A percentile compares a stretch with the other conserved stretches of the same genome.
Conservation (phyloP, 2,888 invertebrate genomes). For the Diplazon laetatorius region DNA sequence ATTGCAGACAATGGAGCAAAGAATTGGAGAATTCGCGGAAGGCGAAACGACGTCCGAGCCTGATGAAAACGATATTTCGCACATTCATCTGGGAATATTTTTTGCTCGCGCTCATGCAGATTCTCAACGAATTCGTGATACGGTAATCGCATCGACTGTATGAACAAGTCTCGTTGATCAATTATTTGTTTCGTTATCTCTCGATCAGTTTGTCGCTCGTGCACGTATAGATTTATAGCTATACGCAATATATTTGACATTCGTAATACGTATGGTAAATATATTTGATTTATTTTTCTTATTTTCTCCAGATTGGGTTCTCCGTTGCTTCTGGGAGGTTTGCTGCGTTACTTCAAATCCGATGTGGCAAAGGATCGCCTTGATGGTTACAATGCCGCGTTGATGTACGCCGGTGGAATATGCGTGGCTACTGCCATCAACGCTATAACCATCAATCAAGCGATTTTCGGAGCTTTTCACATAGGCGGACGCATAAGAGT, state of each 20-base stretch:
- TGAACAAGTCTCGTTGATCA: slow-evolving; percentile 51
- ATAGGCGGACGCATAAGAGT: slow-evolving; percentile 92
- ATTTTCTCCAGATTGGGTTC: slow-evolving; percentile 85
- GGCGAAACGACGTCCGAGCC: slow-evolving; percentile 79
- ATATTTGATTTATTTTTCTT: neutral
- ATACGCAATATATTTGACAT: neutral
- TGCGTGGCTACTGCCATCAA: slow-evolving; percentile 79
- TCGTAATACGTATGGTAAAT: neutral
- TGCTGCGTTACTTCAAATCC: slow-evolving; percentile 86
- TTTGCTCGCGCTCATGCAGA: slow-evolving; percentile 81
- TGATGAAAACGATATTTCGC: slow-evolving; percentile 82
- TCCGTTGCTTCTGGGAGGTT: slow-evolving; percentile 86
- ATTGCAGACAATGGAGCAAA: slow-evolving; percentile 83
- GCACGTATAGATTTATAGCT: neutral
- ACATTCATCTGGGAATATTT: slow-evolving; percentile 82
- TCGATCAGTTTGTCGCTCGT: neutral
- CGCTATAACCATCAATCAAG: slow-evolving; percentile 87
- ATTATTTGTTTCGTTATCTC: neutral
- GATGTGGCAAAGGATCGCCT: slow-evolving; percentile 56
- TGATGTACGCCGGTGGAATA: slow-evolving; percentile 78
- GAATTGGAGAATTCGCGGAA: slow-evolving; percentile 80
- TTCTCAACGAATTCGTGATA: slow-evolving; percentile 81
- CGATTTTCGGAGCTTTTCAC: slow-evolving; percentile 87
- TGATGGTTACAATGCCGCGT: slow-evolving; percentile 72
- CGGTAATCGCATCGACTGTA: slow-evolving; percentile 68